Percentiles rank a stretch among this genome's conserved stretches.
Conservation (phyloP, 2,797 vertebrate genomes). For the Xiphophorus birchmanni region DNA sequence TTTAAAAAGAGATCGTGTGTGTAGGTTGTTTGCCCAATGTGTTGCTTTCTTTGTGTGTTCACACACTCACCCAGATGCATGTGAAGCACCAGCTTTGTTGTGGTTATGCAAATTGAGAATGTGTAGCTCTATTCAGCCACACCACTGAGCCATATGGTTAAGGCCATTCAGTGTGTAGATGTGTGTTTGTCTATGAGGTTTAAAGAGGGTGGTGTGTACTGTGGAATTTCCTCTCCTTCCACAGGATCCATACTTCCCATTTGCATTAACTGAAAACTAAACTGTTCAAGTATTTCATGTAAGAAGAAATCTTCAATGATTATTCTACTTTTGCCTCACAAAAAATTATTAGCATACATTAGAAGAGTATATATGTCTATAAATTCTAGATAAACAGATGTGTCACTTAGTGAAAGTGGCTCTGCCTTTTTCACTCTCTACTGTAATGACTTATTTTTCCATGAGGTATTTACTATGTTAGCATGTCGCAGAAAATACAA, state of each 20-base stretch:
- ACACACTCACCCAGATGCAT: constrained; percentile 39
- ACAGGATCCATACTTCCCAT: not conserved
- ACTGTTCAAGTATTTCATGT: not conserved
- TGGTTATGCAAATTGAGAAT: constrained; percentile 79
- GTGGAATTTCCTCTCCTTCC: constrained; percentile 58
- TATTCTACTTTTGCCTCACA: not conserved
- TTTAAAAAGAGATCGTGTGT: constrained; percentile 42
- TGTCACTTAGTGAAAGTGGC: not conserved
- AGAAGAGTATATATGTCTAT: not conserved
- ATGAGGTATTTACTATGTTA: not conserved
- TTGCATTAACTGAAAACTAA: not conserved
- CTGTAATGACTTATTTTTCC: not conserved
- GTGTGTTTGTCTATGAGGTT: constrained; percentile 24
- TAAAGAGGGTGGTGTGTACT: constrained; percentile 37
- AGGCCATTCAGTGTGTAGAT: constrained; percentile 14
- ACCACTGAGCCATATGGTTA: constrained; percentile 55
- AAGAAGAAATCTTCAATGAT: not conserved
- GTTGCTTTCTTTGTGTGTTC: constrained; percentile 58
- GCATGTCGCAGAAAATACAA: not conserved
- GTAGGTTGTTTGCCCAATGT: constrained; percentile 76
- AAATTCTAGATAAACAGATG: not conserved
- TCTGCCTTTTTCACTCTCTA: not conserved
- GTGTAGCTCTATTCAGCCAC: constrained; percentile 48
- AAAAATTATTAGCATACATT: not conserved
- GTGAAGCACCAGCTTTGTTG: constrained; percentile 66